phyloP scores from a whole-genome alignment of 2,797 vertebrate species.

The Gobionotothen gibberifrons region DNA sequence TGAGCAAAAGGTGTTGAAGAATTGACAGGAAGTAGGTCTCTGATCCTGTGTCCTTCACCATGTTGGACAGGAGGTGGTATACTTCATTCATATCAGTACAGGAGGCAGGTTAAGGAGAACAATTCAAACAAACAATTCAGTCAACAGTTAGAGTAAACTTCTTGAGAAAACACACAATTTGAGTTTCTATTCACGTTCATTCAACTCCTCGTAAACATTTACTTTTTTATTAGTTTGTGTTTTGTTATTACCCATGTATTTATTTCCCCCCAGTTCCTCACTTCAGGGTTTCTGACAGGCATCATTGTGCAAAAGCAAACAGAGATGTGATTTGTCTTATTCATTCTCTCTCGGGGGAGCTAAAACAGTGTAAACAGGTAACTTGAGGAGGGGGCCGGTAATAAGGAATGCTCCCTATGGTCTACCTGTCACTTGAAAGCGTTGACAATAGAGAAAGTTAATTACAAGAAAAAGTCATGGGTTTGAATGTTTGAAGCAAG shows the following conservation, averaged over 20 bases:
- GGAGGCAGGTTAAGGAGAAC: slow-evolving; percentile 84
- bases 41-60: slow-evolving; percentile 94
- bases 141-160: slow-evolving; percentile 9
- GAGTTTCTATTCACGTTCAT: slow-evolving; percentile 19
- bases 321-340: slow-evolving; percentile 67
- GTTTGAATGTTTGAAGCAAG: slow-evolving; percentile 67
- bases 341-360: slow-evolving; percentile 58
- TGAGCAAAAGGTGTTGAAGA: slow-evolving; percentile 96
- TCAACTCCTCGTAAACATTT: slow-evolving; percentile 40
- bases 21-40: slow-evolving; percentile 95
- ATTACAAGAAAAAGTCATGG: slow-evolving; percentile 63
- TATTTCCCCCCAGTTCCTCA: slow-evolving; percentile 34
- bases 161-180: slow-evolving; percentile 4
- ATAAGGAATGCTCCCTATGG: slow-evolving; percentile 72
- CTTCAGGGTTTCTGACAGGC: slow-evolving; percentile 68
- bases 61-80: slow-evolving; percentile 95
- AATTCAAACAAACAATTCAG: slow-evolving; percentile 14
- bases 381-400: slow-evolving; percentile 59
- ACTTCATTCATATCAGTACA: slow-evolving; percentile 94
- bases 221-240: slow-evolving; percentile 21
- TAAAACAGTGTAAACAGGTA: slow-evolving; percentile 55
- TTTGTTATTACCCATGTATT: slow-evolving; percentile 40
- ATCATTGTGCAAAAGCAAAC: slow-evolving; percentile 71
- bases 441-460: slow-evolving; percentile 67
- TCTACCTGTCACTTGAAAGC: slow-evolving; percentile 72